Evolutionary conservation across 1,140 invertebrate genomes (phyloP), one percentile per base, ranked within the genome.

Genomic region (Drosophila sucinea): DNA sequence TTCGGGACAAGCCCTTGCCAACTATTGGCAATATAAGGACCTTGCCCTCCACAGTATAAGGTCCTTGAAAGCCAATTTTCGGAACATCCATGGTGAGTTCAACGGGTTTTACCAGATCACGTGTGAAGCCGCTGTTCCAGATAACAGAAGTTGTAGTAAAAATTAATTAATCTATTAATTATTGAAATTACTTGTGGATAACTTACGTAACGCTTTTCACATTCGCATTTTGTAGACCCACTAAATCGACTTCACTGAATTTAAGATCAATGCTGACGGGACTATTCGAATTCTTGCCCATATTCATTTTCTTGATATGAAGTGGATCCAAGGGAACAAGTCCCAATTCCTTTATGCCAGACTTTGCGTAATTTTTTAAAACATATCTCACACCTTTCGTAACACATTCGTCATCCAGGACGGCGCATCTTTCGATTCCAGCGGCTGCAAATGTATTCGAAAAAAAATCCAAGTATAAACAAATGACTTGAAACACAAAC

Each of bases 21-120:
- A 91, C 83, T 60, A 95, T 93, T 0, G 94, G 94, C 17, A 94
- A 77, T 10, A 94, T 90, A 1, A 94, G 81, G 5, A 95, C 86
- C 66, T 91, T 90, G 25, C 94, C 94, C 4, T 93, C 90, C 17
- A 94, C 89, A 5, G 74, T 77, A 67, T 95, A 95, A 8, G 93
- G 90, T 4, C 92, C 93, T 30, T 91, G 70, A 0, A 94, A 71
- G 1, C 69, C 73, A 1, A 94, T 70, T 65, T 75, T 67, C 1
- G 80, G 84, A 5, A 61, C 56, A 1, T 73, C 29, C 68, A 81
- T 64, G 3, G 79, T 64, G 3, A 91, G 51, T 5, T 70, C 66
- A 5, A 81, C 71, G 0, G 70, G 54, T 0, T 55, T 71, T n/a
- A 35, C 51, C 0, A 84, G 32, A 51, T 91, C 65, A 1, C 10